Percentiles rank a stretch among this genome's conserved stretches.
Evolutionary conservation across 2,797 vertebrate genomes (phyloP).

Genomic region (Parauchenoglanis punctatus): DNA sequence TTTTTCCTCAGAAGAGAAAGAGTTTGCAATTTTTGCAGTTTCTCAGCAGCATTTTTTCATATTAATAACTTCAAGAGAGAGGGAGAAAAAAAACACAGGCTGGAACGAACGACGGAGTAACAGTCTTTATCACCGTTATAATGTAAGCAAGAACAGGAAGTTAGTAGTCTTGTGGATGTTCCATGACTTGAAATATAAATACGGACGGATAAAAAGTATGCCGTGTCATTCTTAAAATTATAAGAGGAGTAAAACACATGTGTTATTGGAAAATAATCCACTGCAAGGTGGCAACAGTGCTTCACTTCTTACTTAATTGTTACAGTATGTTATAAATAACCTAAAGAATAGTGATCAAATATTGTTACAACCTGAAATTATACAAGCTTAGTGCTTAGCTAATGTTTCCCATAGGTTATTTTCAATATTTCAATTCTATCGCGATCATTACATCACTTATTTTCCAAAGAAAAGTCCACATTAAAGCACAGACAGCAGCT

Average conservation of each 20-base stretch:
- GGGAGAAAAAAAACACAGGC: neutral
- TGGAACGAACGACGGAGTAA: too few species aligned
- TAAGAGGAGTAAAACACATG: neutral
- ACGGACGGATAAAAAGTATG: neutral
- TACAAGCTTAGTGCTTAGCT: neutral
- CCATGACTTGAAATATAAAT: neutral
- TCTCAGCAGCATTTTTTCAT: neutral
- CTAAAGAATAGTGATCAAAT: neutral
- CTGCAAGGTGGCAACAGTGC: neutral
- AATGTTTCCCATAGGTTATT: neutral
- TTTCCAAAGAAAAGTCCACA: neutral
- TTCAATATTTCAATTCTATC: neutral
- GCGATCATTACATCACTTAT: neutral
- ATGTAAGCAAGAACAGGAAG: neutral
- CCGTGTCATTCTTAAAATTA: neutral
- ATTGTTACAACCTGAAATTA: too few species aligned
- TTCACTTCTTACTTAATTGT: neutral
- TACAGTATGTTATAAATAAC: neutral
- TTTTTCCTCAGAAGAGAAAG: too few species aligned
- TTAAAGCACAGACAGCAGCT: conserved; percentile 20
- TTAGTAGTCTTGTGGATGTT: neutral
- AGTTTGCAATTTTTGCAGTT: neutral
- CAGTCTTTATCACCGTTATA: too few species aligned
- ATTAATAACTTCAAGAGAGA: neutral
- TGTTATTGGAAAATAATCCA: neutral